Evolutionary conservation across 2,797 vertebrate species (phyloP).

Genomic region (Sparidentex hasta): DNA sequence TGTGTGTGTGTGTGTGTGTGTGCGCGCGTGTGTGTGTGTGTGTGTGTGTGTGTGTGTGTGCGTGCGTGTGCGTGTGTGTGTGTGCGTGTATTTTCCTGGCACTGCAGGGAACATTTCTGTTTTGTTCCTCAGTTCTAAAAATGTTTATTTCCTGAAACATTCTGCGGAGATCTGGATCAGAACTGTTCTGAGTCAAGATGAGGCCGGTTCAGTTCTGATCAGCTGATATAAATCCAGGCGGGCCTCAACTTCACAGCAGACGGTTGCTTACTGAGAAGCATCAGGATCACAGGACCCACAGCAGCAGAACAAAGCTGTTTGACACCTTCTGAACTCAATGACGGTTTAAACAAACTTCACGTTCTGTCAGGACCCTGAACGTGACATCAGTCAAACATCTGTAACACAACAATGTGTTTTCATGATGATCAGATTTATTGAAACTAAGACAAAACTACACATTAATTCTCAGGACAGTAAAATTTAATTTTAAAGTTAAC

Average conservation of each 20-base stretch:
- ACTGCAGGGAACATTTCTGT: background rate
- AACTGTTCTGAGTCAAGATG: too few relatives aligned
- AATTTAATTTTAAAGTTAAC: background rate
- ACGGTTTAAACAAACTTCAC: too few relatives aligned
- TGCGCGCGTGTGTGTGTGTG: slow-evolving; percentile 21
- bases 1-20: slow-evolving; percentile 22
- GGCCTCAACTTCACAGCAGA: too few relatives aligned
- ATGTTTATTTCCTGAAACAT: background rate
- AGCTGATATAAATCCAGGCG: too few relatives aligned
- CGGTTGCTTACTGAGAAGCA: too few relatives aligned
- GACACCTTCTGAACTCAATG: too few relatives aligned
- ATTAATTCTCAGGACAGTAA: background rate
- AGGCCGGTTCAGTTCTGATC: too few relatives aligned
- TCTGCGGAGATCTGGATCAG: too few relatives aligned
- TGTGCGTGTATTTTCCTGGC: background rate
- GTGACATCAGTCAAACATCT: background rate
- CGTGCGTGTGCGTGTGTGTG: slow-evolving; percentile 22
- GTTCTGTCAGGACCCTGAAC: too few relatives aligned
- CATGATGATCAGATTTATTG: background rate
- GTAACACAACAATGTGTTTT: background rate
- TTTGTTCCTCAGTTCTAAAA: background rate
- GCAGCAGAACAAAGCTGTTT: too few relatives aligned
- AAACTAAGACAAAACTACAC: background rate
- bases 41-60: slow-evolving; percentile 2
- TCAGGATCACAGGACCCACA: too few relatives aligned